A percentile compares a stretch with the other conserved stretches of the same genome.
phyloP scores from a whole-genome alignment of 2,888 invertebrate genomes.

The Amaurobius ferox region DNA sequence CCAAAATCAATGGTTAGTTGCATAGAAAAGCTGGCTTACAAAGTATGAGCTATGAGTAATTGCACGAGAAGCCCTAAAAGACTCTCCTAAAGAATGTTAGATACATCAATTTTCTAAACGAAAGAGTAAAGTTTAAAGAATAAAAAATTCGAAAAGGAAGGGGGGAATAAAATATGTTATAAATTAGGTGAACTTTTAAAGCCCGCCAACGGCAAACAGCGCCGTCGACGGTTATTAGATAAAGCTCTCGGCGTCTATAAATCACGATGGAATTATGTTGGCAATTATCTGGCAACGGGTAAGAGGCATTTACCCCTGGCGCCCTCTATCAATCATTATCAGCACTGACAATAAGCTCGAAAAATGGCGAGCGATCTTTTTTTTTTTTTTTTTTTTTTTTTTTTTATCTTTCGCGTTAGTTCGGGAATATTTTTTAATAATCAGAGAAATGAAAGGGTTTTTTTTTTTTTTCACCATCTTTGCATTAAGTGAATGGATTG shows the following conservation, averaged over 20 bases:
- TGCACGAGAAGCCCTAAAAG: slow-evolving; percentile 65
- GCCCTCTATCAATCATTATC: slow-evolving; percentile 73
- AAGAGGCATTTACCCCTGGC: slow-evolving; percentile 72
- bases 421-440: slow-evolving; percentile 38
- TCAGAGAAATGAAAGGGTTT: slow-evolving; percentile 63
- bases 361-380: slow-evolving; percentile 54
- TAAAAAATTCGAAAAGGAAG: slow-evolving; percentile 34
- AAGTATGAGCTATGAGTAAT: slow-evolving; percentile 60
- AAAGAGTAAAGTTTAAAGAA: slow-evolving; percentile 70
- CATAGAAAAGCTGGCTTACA: slow-evolving; percentile 52
- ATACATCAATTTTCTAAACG: slow-evolving; percentile 69
- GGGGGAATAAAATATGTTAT: slow-evolving; percentile 69
- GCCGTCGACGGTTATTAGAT: slow-evolving; percentile 71
- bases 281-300: slow-evolving; percentile 73
- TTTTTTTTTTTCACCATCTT: not conserved
- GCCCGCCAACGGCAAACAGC: slow-evolving; percentile 70
- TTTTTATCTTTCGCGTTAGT: slow-evolving; percentile 12
- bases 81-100: slow-evolving; percentile 70
- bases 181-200: slow-evolving; percentile 72
- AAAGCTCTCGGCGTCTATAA: slow-evolving; percentile 71
- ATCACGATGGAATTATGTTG: slow-evolving; percentile 72
- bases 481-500: slow-evolving; percentile 58
- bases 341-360: slow-evolving; percentile 72
- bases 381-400: slow-evolving; percentile 30
- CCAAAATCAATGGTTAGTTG: slow-evolving; percentile 66